Conservation (phyloP, 2,113 vertebrate genomes). For the Channa maculata region DNA sequence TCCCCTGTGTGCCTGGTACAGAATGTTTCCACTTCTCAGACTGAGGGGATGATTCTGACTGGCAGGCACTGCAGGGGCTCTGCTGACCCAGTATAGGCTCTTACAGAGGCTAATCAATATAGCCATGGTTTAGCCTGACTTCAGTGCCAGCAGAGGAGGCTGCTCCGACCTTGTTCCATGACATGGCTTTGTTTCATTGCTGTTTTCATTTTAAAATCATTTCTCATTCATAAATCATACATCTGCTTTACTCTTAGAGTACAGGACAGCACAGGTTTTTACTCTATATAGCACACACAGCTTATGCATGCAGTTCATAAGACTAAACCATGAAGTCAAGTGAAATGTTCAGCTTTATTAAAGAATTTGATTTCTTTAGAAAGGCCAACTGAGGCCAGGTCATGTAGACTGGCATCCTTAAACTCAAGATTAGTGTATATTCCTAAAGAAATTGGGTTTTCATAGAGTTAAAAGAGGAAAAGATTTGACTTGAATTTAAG, state of each 20-base stretch:
- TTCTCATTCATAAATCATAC: not conserved
- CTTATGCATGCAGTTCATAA: not conserved
- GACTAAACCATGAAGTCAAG: not conserved
- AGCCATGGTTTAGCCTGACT: constrained; percentile 45
- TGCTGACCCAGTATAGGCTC: constrained; percentile 29
- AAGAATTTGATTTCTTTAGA: too few relatives aligned
- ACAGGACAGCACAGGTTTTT: too few relatives aligned
- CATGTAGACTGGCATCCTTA: not conserved
- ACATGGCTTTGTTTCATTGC: not conserved
- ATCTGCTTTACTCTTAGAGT: too few relatives aligned
- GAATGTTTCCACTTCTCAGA: constrained; percentile 48
- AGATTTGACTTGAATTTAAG: too few relatives aligned
- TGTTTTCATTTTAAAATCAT: not conserved
- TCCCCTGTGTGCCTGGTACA: constrained; percentile 19
- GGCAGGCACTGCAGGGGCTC: constrained; percentile 36
- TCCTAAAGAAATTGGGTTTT: not conserved
- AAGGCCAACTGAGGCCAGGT: not conserved
- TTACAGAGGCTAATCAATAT: constrained; percentile 52
- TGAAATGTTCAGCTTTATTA: not conserved
- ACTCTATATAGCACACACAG: too few relatives aligned
- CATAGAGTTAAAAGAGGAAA: not conserved
- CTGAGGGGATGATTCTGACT: constrained; percentile 41
- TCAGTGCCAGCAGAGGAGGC: constrained; percentile 13
- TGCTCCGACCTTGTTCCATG: constrained; percentile 3
- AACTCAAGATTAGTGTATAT: not conserved